Conservation (phyloP, 2,113 vertebrate genomes). For the Cyanoramphus novaezelandiae region DNA sequence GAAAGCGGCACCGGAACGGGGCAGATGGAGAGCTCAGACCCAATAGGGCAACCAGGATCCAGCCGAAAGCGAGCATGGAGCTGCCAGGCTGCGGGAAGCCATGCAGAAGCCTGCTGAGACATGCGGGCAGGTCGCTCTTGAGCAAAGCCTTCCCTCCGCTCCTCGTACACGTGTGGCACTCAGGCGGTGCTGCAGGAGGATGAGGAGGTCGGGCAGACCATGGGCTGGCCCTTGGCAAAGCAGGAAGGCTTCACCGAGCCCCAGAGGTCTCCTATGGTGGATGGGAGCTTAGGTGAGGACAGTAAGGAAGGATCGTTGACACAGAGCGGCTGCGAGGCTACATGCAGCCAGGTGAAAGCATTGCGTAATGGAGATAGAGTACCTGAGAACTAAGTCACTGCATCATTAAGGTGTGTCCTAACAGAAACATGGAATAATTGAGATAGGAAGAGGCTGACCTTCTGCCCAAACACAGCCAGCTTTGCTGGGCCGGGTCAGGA, state of each 20-base stretch:
- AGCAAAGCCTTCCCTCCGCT: not conserved
- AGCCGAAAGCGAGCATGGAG: not conserved
- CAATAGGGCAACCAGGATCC: not conserved
- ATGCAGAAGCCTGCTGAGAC: not conserved
- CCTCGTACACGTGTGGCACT: not conserved
- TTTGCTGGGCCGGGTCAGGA: not conserved
- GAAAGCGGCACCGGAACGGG: fast-evolving
- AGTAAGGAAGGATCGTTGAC: not conserved
- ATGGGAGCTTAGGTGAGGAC: not conserved
- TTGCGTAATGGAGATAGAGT: not conserved
- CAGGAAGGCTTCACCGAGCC: not conserved
- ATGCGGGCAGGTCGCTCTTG: not conserved
- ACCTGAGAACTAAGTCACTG: not conserved
- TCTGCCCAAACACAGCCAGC: not conserved
- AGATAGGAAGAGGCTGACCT: not conserved
- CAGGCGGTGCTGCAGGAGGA: not conserved
- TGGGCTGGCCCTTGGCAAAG: not conserved
- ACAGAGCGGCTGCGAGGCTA: not conserved
- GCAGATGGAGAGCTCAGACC: not conserved
- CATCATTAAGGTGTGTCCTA: not conserved
- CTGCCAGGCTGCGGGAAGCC: not conserved
- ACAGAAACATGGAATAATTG: not conserved
- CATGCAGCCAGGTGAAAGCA: not conserved
- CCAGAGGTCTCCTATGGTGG: not conserved
- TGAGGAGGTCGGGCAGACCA: not conserved